Percentiles rank a stretch among this genome's conserved stretches.
Conservation (phyloP, 2,797 vertebrate genomes). For the Phoeniculus purpureus region DNA sequence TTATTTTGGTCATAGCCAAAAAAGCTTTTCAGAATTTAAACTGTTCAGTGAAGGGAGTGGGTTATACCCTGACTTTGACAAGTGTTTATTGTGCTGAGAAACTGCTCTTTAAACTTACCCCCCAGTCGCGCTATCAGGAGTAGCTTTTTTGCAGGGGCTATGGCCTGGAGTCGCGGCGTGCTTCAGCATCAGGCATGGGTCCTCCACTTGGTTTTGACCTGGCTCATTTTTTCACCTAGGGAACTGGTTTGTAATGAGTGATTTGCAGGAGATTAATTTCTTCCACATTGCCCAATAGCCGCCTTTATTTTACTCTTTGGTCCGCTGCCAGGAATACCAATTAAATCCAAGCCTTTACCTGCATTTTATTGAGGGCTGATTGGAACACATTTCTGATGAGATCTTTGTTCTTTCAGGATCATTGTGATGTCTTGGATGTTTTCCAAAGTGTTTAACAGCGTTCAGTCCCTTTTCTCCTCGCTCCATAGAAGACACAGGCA, state of each 20-base stretch:
- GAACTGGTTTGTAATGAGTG: not conserved
- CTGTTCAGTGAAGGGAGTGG: not conserved
- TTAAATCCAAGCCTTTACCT: conserved; percentile 28
- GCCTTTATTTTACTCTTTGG: conserved; percentile 35
- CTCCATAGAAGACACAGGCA: not conserved
- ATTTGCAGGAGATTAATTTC: conserved; percentile 11
- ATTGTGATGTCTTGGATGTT: not conserved
- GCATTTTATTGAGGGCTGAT: conserved; percentile 25
- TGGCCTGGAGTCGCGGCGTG: not conserved
- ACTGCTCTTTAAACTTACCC: not conserved
- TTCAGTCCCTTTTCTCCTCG: not conserved
- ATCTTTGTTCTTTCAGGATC: conserved; percentile 31
- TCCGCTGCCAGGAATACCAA: conserved; percentile 39
- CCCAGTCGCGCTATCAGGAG: not conserved
- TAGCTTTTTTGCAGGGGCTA: not conserved
- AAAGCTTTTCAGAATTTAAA: not conserved
- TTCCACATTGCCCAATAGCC: not conserved
- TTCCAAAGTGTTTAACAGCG: not conserved
- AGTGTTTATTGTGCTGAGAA: not conserved
- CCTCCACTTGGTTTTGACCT: not conserved
- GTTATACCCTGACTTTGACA: not conserved
- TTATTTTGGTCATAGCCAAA: not conserved
- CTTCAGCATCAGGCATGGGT: not conserved
- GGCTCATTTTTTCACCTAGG: not conserved
- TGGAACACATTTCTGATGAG: conserved; percentile 27